A percentile compares a stretch with the other conserved stretches of the same genome.
These are phyloP conservation scores for Drosophila novamexicana DNA, from an alignment of 1,140 invertebrate genomes.

Conservation along the genomic window DNA sequence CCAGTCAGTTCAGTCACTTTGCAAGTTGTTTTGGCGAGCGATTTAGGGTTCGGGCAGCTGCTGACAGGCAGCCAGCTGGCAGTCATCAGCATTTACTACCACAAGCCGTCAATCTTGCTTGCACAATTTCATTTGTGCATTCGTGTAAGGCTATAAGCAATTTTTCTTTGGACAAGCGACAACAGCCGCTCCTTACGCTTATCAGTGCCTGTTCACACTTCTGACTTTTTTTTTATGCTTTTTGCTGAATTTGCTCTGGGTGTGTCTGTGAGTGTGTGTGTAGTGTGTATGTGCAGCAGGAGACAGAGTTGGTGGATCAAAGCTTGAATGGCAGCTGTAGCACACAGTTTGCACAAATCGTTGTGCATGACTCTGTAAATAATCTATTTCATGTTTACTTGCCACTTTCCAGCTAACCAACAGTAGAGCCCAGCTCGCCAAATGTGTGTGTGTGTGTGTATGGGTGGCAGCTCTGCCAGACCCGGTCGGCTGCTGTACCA, in stretches of 20 bases:
- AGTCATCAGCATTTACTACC: conserved; percentile 30
- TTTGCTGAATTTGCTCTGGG: conserved; percentile 1
- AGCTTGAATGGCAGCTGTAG: conserved; percentile 32
- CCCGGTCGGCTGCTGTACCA: conserved; percentile 29
- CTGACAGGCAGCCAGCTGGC: conserved; percentile 5
- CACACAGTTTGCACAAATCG: conserved; percentile 61
- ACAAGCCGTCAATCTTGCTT: conserved; percentile 46
- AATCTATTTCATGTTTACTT: conserved; percentile 75
- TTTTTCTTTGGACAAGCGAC: conserved; percentile 50
- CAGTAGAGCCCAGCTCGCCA: conserved; percentile 14
- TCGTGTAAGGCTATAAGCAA: conserved; percentile 48
- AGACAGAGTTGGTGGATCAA: conserved; percentile 8
- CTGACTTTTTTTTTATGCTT: conserved; percentile 17
- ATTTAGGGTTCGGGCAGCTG: background rate
- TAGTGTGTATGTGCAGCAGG: background rate
- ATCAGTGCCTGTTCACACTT: conserved; percentile 61
- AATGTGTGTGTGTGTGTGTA: background rate
- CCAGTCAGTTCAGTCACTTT: conserved; percentile 4
- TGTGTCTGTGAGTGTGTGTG: background rate
- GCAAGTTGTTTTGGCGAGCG: background rate
- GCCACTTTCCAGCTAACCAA: conserved; percentile 50
- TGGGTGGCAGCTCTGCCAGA: conserved; percentile 28
- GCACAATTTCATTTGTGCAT: conserved; percentile 62
- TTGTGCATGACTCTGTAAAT: conserved; percentile 75
- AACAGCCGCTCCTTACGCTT: conserved; percentile 40